phyloP scores from a whole-genome alignment of 2,888 invertebrate genomes.

The Metellina segmentata region DNA sequence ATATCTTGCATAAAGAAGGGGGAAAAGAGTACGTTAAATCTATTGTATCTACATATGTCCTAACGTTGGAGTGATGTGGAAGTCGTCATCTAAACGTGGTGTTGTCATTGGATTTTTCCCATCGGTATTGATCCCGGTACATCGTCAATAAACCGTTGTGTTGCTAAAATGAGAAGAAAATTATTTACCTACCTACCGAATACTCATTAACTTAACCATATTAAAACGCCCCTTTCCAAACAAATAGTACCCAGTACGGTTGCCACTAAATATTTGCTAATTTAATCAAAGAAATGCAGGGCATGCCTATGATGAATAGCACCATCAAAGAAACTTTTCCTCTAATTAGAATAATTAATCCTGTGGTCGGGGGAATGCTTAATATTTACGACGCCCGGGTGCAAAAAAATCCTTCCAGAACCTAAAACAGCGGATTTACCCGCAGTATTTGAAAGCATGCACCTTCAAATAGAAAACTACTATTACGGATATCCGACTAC shows the following conservation, averaged over 20 bases:
- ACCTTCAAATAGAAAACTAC: neutral
- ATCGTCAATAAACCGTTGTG: too few relatives aligned
- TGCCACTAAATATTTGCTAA: conserved; percentile 13
- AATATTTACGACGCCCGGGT: neutral
- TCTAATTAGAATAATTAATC: conserved; percentile 57
- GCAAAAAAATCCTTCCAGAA: neutral
- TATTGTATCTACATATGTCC: too few relatives aligned
- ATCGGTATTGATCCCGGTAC: too few relatives aligned
- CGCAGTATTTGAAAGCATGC: neutral
- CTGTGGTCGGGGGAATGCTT: conserved; percentile 16
- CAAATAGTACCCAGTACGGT: neutral
- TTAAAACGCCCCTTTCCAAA: neutral
- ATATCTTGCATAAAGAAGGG: too few relatives aligned
- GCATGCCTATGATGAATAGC: neutral
- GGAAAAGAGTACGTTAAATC: too few relatives aligned
- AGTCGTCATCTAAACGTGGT: too few relatives aligned
- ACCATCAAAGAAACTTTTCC: conserved; percentile 2
- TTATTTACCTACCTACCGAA: too few relatives aligned
- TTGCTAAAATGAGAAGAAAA: too few relatives aligned
- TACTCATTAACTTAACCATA: too few relatives aligned
- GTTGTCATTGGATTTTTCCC: too few relatives aligned
- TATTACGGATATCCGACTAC: neutral
- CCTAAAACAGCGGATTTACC: neutral
- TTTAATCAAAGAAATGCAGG: neutral
- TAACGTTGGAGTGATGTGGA: too few relatives aligned